Percentiles rank a stretch among this genome's conserved stretches.
phyloP scores from a whole-genome alignment of 1,140 invertebrate genomes.

The Cephus cinctus region DNA sequence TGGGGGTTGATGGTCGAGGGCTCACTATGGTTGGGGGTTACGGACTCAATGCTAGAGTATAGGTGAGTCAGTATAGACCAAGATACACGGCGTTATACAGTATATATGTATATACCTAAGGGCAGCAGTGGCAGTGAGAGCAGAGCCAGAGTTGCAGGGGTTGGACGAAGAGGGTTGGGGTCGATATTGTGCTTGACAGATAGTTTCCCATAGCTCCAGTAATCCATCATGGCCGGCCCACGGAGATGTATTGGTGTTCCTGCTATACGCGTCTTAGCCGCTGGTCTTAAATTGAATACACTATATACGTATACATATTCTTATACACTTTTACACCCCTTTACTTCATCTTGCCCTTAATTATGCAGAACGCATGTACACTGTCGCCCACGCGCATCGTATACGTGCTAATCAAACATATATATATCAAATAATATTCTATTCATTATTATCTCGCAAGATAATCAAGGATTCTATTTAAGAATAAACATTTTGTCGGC shows the following conservation, averaged over 20 bases:
- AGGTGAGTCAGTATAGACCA: too few relatives aligned
- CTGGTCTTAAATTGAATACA: conserved; percentile 47
- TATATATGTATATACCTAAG: conserved; percentile 29
- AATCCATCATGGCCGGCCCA: conserved; percentile 54
- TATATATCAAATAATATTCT: too few relatives aligned
- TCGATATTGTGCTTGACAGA: conserved; percentile 58
- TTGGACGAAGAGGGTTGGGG: conserved; percentile 49
- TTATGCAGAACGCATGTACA: too few relatives aligned
- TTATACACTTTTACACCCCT: conserved; percentile 1
- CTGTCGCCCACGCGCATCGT: too few relatives aligned
- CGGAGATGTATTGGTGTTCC: conserved; percentile 53
- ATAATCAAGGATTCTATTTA: too few relatives aligned
- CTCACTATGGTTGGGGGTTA: background rate
- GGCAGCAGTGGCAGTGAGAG: conserved; percentile 35
- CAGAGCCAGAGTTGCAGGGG: conserved; percentile 39
- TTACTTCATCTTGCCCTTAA: too few relatives aligned
- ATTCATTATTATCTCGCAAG: conserved; percentile 10
- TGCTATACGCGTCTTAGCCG: conserved; percentile 43
- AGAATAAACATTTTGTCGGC: too few relatives aligned
- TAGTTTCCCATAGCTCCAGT: conserved; percentile 55
- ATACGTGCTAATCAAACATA: too few relatives aligned
- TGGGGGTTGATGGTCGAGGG: background rate
- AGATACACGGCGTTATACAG: too few relatives aligned
- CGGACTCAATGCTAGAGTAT: conserved; percentile 16
- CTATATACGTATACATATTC: background rate